Evolutionary conservation across 2,113 vertebrate species (phyloP), one percentile per base, ranked within the genome.

Genomic region (Marcusenius ussheri): DNA sequence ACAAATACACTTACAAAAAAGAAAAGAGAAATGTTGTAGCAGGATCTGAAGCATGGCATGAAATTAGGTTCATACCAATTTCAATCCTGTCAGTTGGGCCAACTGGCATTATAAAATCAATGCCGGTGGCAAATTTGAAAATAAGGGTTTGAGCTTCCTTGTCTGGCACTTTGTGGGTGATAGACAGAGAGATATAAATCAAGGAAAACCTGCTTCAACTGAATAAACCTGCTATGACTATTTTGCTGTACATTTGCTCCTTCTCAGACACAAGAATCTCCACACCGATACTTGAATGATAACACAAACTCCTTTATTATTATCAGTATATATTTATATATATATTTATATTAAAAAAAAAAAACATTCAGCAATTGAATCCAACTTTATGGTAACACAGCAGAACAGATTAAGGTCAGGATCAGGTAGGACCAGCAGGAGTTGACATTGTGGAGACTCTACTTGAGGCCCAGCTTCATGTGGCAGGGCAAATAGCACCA

Each of bases 291-390:
- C 39, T 51, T 90, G 85, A 92, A 91, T 92, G 90, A 88, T 91
- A 92, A 89, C 92, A 92, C 89, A 91, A 92, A 91, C 58, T 47
- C 89, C 47, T 93, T 92, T 93, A 92, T 92, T 92, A 80, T 91
- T 45, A 83, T 92, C n/a, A 49, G 56, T 58, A 8, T 46, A 47
- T 47, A 50, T 13, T 3, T 50, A 50, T 50, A 51, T 51, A 51
- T 51, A 4, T 17, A 50, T 49, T 10, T 49, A 49, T 49, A 49
- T 49, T 11, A 47, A 49, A 49, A 51, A 50, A 50, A 49, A 51
- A 51, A 51, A 51, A 91, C 74, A 56, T 90, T 85, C 70, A 21
- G 24, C 27, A 84, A 85, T 31, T 85, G 47, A 84, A 62, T 89
- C 80, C 35, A 85, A 17, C 2, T 27, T 42, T 90, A 87, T n/a